Conservation (phyloP, 2,797 vertebrate genomes). For the Furcifer pardalis region DNA sequence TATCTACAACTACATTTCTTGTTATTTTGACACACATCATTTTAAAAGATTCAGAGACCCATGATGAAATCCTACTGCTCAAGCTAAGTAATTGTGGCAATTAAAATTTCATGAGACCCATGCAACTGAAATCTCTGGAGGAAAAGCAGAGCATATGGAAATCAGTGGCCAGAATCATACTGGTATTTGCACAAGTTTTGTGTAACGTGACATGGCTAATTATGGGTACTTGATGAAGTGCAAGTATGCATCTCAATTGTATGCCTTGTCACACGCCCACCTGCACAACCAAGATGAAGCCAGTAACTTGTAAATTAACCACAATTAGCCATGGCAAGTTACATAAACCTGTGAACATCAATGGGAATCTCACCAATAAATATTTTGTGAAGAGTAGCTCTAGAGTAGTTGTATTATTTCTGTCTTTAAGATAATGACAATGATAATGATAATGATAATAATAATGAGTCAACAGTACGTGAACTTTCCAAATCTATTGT, state of each 20-base stretch:
- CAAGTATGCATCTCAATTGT: too few relatives aligned
- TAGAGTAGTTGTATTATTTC: constrained; percentile 41
- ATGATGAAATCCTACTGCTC: background rate
- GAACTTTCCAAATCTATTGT: constrained; percentile 35
- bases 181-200: too few relatives aligned
- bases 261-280: too few relatives aligned
- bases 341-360: too few relatives aligned
- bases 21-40: constrained; percentile 43
- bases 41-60: constrained; percentile 25
- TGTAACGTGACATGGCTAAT: too few relatives aligned
- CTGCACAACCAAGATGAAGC: too few relatives aligned
- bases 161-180: background rate
- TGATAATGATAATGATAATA: too few relatives aligned
- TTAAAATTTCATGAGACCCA: background rate
- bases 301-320: too few relatives aligned
- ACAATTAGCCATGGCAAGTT: too few relatives aligned
- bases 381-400: background rate
- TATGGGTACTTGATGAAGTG: too few relatives aligned
- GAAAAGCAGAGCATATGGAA: background rate
- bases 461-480: constrained; percentile 49
- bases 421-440: too few relatives aligned
- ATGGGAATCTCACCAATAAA: too few relatives aligned
- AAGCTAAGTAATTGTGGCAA: background rate
- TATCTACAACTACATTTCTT: constrained; percentile 12
- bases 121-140: background rate